Percentiles rank a stretch among this genome's conserved stretches.
These are phyloP conservation scores for Polydrusus cervinus DNA, from an alignment of 2,888 invertebrate genomes.

Conservation along the genomic window DNA sequence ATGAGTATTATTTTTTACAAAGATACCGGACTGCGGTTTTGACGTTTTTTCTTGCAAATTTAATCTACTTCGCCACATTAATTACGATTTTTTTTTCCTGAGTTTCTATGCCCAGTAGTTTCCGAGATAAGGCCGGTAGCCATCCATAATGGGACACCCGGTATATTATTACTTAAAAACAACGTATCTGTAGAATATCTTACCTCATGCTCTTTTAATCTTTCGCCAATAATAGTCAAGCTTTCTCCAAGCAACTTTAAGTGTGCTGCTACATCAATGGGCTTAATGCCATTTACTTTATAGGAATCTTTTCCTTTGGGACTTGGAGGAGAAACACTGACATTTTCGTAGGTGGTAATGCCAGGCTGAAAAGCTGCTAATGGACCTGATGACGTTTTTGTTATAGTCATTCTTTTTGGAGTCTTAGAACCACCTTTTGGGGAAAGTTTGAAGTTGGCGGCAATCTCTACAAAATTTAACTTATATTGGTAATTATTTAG, in stretches of 20 bases:
- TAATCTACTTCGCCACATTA: too few species aligned
- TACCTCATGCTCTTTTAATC: constrained; percentile 94
- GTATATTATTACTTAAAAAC: too few species aligned
- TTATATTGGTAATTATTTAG: too few species aligned
- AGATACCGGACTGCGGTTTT: too few species aligned
- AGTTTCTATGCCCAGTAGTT: too few species aligned
- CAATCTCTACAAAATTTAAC: constrained; percentile 23
- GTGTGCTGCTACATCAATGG: constrained; percentile 94
- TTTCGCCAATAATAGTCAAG: constrained; percentile 92
- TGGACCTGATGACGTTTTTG: constrained; percentile 60
- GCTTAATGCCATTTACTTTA: constrained; percentile 83
- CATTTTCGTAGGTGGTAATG: constrained; percentile 48
- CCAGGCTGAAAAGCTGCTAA: constrained; percentile 58
- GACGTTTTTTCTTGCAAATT: too few species aligned
- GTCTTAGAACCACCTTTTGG: constrained; percentile 43
- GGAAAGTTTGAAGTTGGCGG: constrained; percentile 56
- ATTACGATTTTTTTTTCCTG: too few species aligned
- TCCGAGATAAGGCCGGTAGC: too few species aligned
- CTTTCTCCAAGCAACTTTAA: constrained; percentile 94
- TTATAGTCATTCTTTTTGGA: constrained; percentile 51
- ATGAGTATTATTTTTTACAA: too few species aligned
- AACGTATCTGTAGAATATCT: constrained; percentile 6
- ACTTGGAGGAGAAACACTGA: constrained; percentile 67
- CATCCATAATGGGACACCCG: too few species aligned
- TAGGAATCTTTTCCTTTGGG: constrained; percentile 70